Evolutionary conservation across 2,797 vertebrate species (phyloP).

Genomic region (Sorex maritimensis): DNA sequence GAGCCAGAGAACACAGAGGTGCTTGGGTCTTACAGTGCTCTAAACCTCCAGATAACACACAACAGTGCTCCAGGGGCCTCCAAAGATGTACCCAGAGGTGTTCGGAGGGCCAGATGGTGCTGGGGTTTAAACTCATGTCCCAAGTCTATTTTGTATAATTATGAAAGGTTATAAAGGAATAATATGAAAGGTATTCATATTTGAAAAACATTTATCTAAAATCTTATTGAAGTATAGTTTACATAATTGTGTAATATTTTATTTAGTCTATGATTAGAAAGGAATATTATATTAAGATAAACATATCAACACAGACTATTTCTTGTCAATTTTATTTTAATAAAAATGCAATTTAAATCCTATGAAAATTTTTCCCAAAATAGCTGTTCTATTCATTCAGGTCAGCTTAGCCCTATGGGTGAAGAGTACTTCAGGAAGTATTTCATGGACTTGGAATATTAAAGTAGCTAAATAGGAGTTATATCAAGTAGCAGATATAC

Average conservation of each 20-base stretch:
- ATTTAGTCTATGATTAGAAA: background rate
- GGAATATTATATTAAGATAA: slow-evolving; percentile 31
- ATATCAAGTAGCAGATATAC: background rate
- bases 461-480: slow-evolving; percentile 18
- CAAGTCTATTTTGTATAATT: background rate
- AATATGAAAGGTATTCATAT: background rate
- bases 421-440: background rate
- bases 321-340: background rate
- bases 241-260: background rate
- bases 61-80: no score
- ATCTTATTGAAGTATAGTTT: slow-evolving; percentile 23
- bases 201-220: slow-evolving; percentile 21
- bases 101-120: no score
- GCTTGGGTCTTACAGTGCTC: no score
- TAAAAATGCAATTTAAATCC: slow-evolving; percentile 17
- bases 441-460: background rate
- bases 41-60: no score
- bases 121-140: no score
- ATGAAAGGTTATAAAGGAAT: background rate
- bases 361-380: background rate
- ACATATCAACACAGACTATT: background rate
- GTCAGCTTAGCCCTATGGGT: background rate
- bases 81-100: no score
- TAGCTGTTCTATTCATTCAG: background rate
- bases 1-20: no score